phyloP scores from a whole-genome alignment of 2,888 invertebrate species.

The Nemapogon koenigi region DNA sequence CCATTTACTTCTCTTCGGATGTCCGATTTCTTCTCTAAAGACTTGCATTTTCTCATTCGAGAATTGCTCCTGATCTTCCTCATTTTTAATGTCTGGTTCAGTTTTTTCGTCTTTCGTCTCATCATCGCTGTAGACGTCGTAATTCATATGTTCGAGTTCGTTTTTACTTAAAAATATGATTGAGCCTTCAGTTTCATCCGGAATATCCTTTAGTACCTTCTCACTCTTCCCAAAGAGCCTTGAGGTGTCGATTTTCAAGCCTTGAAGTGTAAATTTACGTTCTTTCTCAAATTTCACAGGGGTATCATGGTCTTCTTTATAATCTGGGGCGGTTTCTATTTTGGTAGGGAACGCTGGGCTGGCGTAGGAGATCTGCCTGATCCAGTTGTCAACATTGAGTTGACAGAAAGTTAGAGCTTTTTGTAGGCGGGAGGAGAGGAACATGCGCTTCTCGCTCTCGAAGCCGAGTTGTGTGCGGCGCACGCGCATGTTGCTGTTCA shows the following conservation, averaged over 20 bases:
- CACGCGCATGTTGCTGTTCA: conserved; percentile 42
- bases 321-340: conserved; percentile 58
- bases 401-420: conserved; percentile 71
- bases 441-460: conserved; percentile 68
- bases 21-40: conserved; percentile 51
- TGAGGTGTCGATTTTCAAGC: conserved; percentile 55
- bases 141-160: conserved; percentile 69
- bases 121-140: conserved; percentile 59
- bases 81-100: conserved; percentile 31
- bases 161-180: conserved; percentile 73
- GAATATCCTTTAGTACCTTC: conserved; percentile 57
- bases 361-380: conserved; percentile 66
- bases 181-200: conserved; percentile 69
- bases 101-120: conserved; percentile 53
- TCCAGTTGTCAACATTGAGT: conserved; percentile 69
- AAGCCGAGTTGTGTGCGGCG: conserved; percentile 67
- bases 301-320: conserved; percentile 55
- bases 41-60: conserved; percentile 57
- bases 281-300: conserved; percentile 59
- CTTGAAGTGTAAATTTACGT: conserved; percentile 57
- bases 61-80: conserved; percentile 39
- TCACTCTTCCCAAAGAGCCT: conserved; percentile 58
- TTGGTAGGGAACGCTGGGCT: conserved; percentile 37
- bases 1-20: conserved; percentile 70
- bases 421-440: conserved; percentile 69